phyloP scores from a whole-genome alignment of 2,797 vertebrate genomes.

The Trachurus trachurus region DNA sequence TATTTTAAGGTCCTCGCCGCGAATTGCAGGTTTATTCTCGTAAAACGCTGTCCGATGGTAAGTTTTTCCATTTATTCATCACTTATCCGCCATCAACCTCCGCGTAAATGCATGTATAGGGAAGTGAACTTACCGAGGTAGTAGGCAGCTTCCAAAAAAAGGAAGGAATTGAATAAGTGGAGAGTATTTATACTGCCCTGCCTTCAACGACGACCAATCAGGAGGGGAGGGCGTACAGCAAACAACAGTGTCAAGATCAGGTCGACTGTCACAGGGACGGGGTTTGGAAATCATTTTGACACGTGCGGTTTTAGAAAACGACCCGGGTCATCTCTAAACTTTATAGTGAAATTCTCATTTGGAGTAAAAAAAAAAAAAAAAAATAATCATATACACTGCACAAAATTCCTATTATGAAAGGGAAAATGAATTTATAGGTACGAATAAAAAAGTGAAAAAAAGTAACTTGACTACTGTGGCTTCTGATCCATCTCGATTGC shows the following conservation, averaged over 20 bases:
- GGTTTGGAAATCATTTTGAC: constrained; percentile 9
- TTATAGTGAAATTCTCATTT: no score
- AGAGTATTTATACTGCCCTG: constrained; percentile 77
- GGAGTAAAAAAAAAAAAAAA: not conserved
- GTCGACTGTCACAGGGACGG: not conserved
- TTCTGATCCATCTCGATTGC: not conserved
- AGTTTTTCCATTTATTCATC: not conserved
- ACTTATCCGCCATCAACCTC: not conserved
- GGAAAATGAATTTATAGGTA: no score
- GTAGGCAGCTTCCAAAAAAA: constrained; percentile 39
- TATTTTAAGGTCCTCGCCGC: no score
- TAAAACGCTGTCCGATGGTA: no score
- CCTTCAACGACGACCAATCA: constrained; percentile 81
- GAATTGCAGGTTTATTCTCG: not conserved
- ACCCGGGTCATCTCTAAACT: not conserved
- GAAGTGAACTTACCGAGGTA: constrained; percentile 36
- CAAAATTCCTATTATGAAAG: no score
- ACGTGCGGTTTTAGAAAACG: not conserved
- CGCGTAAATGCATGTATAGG: not conserved
- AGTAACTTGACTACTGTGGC: not conserved
- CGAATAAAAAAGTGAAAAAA: no score
- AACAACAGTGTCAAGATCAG: constrained; percentile 48
- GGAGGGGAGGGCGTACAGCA: constrained; percentile 60
- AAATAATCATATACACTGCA: no score
- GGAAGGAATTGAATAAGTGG: constrained; percentile 42